Base-by-base conservation (phyloP, 1,140 invertebrate species). In the Oryzaephilus surinamensis region DNA sequence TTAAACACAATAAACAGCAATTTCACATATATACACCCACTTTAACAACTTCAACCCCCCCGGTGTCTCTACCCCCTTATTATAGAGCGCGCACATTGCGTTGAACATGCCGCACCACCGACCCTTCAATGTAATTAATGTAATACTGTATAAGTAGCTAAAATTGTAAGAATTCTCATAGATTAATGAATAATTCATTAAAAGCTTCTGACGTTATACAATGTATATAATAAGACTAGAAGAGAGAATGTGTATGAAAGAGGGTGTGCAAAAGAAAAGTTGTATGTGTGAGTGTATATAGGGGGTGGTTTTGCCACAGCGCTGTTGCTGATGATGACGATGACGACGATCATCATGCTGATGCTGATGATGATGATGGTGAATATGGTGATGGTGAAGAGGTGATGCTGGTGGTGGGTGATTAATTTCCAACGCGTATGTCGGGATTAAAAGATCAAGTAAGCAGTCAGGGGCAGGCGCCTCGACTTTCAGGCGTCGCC, bases 181-280 rank as follows among this genome's bases (percentile, higher is more conserved):
- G 48, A 54, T 56, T 52, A 54, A 54, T 56, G 54, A 56, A 56
- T 56, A 56, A 56, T 56, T 56, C 54, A 55, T 50, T 44, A 53
- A n/a, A 51, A 41, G 40, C 38, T 45, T 48, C 32, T 50, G 52
- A 48, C 52, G 44, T 48, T n/a, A n/a, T n/a, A 50, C 36, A 39
- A 44, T 47, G 46, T 10, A 10, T n/a, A n/a, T n/a, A n/a, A n/a
- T 38, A 52, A 42, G 46, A 47, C 37, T 32, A 43, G 31, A 33
- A 33, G 18, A 14, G 29, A 13, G 17, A 18, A 6, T 21, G 6
- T 21, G 6, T 21, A 10, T 21, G 10, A 10, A 32, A 10, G 24
- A 37, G 33, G 15, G 33, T 20, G 21, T 17, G 20, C 10, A 8
- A 14, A 31, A 11, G 7, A 28, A 23, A 10, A 18, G 24, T 30